Evolutionary conservation across 2,888 invertebrate genomes (phyloP), one percentile per base, ranked within the genome.

Genomic region (Amphipyra tragopoginis): DNA sequence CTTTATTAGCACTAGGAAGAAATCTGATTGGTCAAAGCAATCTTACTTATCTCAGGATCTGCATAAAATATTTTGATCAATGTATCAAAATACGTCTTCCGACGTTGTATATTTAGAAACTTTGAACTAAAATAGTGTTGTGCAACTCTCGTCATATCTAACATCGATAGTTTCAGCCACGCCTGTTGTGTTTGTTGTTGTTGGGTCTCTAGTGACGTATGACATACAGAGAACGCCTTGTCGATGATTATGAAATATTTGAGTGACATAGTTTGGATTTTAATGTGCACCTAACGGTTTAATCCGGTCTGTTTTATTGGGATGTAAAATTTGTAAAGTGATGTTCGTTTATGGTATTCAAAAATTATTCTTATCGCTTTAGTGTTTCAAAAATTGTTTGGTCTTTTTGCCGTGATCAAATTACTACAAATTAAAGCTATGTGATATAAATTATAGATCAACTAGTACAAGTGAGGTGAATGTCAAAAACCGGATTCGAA

Each of bases 111-210:
- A 38, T 42, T 51, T 10, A 47, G 29, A 49, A 50, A 48, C 48
- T 34, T 14, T 4, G 5, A 43, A n/a, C 43, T 15, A 53, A 57
- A 58, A n/a, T n/a, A 69, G 65, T 63, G 62, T 72, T 75, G 65
- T 43, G 76, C 49, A 73, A 77, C 39, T 49, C 44, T 34, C 40
- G 47, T 77, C 54, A 11, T n/a, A 51, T 67, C 58, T 72, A 50
- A 62, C 58, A 61, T 77, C 71, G 83, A 85, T 80, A 79, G 48
- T 61, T 77, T 71, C 47, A 63, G 77, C 57, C 65, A 68, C 72
- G 56, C 68, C 71, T 49, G 34, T 64, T 34, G 47, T 63, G 53
- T 72, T 76, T 62, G 57, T 52, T 43, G 53, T 59, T 68, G 55
- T 55, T 51, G 56, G 54, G 58, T 53, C 42, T 49, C n/a, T 49